Conservation (phyloP, 2,888 invertebrate species). For the Lasioglossum lativentre region DNA sequence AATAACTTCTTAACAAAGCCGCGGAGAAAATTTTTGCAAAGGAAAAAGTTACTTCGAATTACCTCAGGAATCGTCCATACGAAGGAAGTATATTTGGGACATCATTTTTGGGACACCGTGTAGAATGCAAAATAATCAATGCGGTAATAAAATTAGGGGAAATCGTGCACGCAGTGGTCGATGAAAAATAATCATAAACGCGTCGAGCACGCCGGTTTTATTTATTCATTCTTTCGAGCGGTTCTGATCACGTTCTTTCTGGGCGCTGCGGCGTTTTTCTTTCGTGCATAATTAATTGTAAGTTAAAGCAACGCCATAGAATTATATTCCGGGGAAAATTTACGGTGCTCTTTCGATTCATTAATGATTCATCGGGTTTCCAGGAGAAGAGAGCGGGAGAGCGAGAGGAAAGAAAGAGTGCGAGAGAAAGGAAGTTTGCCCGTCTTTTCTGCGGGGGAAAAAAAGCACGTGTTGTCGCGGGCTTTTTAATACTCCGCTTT, state of each 20-base stretch:
- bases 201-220: conserved; percentile 20
- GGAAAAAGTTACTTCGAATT: background rate
- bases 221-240: conserved; percentile 33
- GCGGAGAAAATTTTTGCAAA: background rate
- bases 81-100: background rate
- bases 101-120: background rate
- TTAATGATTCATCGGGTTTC: conserved; percentile 42
- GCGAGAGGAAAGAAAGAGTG: background rate
- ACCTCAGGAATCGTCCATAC: background rate
- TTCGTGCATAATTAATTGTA: conserved; percentile 53
- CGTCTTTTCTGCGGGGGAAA: background rate
- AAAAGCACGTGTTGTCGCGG: background rate
- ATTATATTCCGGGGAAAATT: conserved; percentile 30
- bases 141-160: conserved; percentile 8
- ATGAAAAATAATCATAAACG: conserved; percentile 20
- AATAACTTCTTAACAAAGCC: background rate
- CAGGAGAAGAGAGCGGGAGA: background rate
- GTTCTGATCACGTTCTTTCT: background rate
- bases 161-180: conserved; percentile 24
- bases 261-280: conserved; percentile 26
- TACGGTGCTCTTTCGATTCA: conserved; percentile 45
- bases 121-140: background rate
- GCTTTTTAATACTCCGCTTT: background rate
- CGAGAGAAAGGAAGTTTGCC: background rate
- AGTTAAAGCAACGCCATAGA: conserved; percentile 33